Conservation (phyloP, 2,113 vertebrate species). For the Engystomops pustulosus region DNA sequence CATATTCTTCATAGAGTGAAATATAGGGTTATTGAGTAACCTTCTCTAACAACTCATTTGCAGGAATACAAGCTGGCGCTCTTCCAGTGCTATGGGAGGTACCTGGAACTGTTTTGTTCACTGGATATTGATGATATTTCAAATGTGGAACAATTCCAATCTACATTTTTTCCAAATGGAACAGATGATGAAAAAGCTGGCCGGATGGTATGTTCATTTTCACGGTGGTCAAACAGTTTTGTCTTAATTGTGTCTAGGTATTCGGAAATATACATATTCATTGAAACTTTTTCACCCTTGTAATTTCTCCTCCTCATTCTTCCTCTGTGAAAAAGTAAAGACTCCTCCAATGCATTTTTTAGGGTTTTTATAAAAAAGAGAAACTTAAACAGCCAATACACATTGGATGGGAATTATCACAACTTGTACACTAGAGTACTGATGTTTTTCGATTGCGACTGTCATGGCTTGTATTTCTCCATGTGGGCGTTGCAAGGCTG, state of each 20-base stretch:
- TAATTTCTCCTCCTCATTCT: too few relatives aligned
- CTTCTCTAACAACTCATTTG: conserved; percentile 37
- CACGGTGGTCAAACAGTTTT: neutral
- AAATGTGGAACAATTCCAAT: conserved; percentile 78
- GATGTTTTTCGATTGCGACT: too few relatives aligned
- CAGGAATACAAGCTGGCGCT: conserved; percentile 88
- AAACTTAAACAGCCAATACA: too few relatives aligned
- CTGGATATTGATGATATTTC: conserved; percentile 71
- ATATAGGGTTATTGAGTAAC: neutral
- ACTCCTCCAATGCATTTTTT: too few relatives aligned
- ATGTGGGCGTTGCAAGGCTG: too few relatives aligned
- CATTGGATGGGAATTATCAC: too few relatives aligned
- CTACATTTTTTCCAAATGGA: conserved; percentile 83
- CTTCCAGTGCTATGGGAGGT: conserved; percentile 84
- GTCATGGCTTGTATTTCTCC: too few relatives aligned
- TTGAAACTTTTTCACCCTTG: neutral
- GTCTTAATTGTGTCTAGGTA: too few relatives aligned
- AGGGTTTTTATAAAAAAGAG: too few relatives aligned
- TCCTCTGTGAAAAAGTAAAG: too few relatives aligned
- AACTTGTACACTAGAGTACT: too few relatives aligned
- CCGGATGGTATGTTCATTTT: conserved; percentile 74
- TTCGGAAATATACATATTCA: neutral
- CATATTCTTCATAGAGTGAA: neutral
- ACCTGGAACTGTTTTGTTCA: conserved; percentile 76
- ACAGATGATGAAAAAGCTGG: conserved; percentile 74